Conservation (phyloP, 92 coral and sea anemone genomes). For the Phymanthus crucifer region DNA sequence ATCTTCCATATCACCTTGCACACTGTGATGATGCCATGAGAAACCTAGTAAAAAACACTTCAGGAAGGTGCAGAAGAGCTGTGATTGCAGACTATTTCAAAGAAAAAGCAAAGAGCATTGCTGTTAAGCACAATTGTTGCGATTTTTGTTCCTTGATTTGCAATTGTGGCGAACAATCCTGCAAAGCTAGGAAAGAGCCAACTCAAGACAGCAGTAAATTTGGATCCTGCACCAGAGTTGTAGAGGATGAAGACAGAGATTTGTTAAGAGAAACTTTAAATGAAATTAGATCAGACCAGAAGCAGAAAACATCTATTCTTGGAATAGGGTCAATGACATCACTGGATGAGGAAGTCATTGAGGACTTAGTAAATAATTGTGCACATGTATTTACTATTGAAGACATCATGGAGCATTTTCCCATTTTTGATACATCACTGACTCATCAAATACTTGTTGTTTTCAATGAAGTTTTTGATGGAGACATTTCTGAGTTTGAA, state of each 20-base stretch:
- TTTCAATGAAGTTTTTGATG: conserved; percentile 41
- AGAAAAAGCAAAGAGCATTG: background rate
- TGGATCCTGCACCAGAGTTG: conserved; percentile 13
- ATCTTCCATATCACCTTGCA: conserved; percentile 49
- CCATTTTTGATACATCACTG: conserved; percentile 37
- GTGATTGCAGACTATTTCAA: conserved; percentile 31
- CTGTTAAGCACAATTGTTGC: conserved; percentile 41
- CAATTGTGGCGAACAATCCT: background rate
- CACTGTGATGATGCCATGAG: conserved; percentile 55
- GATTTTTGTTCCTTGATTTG: conserved; percentile 18
- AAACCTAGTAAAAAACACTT: conserved; percentile 36
- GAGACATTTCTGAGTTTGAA: conserved; percentile 38
- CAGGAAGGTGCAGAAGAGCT: conserved; percentile 40
- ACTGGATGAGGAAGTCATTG: conserved; percentile 17
- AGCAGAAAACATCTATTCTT: conserved; percentile 17
- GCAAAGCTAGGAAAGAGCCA: background rate
- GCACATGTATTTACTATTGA: conserved; percentile 29
- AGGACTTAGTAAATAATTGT: conserved; percentile 14
- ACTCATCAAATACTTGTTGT: conserved; percentile 33
- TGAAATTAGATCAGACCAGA: background rate
- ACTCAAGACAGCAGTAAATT: too few relatives aligned
- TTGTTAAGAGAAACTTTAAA: conserved; percentile 33
- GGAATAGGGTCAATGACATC: conserved; percentile 20
- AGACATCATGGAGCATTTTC: conserved; percentile 50
- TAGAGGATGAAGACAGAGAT: conserved; percentile 38